Percentiles rank a stretch among this genome's conserved stretches.
Conservation (phyloP, 2,888 invertebrate species). For the Escarpia spicata region DNA sequence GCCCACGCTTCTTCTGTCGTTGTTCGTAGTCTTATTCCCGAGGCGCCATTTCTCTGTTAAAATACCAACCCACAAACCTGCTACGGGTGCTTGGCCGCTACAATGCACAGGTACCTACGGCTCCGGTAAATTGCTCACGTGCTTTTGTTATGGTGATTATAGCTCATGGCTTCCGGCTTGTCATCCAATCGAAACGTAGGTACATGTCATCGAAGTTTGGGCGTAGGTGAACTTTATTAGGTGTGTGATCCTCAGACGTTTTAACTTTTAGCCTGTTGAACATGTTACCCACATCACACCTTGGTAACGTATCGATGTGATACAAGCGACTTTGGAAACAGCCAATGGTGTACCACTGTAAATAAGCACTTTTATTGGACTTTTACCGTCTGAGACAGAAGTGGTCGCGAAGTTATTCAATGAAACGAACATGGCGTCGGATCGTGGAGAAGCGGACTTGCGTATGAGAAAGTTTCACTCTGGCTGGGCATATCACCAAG, state of each 20-base stretch:
- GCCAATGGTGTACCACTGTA: neutral
- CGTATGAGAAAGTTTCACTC: neutral
- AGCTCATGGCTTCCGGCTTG: neutral
- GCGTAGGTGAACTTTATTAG: slow-evolving; percentile 5
- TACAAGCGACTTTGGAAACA: neutral
- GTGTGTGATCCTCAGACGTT: neutral
- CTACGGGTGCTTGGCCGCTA: neutral
- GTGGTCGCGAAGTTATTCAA: neutral
- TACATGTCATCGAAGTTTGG: neutral
- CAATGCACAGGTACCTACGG: neutral
- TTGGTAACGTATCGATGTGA: neutral
- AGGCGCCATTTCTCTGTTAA: neutral
- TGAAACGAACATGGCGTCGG: neutral
- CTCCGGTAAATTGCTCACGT: neutral
- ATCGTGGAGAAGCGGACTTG: neutral
- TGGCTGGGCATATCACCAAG: neutral
- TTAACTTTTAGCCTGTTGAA: neutral
- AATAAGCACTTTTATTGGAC: neutral
- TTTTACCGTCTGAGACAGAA: neutral
- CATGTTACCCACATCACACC: neutral
- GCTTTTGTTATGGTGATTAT: slow-evolving; percentile 13
- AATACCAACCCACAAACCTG: neutral
- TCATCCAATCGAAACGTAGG: neutral
- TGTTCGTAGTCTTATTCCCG: too few species aligned
- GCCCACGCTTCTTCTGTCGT: too few species aligned